Evolutionary conservation across 2,113 vertebrate genomes (phyloP).

Genomic region (Dipodomys ordii): DNA sequence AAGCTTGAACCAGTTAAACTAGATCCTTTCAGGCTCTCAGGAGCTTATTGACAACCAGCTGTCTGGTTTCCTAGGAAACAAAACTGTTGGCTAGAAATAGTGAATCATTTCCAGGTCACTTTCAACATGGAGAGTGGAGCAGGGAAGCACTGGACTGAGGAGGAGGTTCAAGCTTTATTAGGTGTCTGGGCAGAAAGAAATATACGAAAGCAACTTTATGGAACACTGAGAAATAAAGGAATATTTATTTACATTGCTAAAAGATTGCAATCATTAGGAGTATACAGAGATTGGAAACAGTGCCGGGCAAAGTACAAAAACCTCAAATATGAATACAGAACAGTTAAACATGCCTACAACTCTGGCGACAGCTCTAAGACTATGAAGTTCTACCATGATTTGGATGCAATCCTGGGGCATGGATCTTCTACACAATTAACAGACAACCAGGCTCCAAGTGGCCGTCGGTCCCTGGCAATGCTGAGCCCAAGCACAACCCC

Average conservation of each 20-base stretch:
- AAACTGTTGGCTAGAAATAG: slow-evolving; percentile 92
- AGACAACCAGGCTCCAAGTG: slow-evolving; percentile 86
- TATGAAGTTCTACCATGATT: slow-evolving; percentile 89
- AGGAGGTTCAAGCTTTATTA: slow-evolving; percentile 93
- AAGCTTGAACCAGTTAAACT: slow-evolving; percentile 96
- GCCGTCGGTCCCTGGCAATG: slow-evolving; percentile 82
- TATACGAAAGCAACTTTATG: slow-evolving; percentile 87
- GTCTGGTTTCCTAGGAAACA: slow-evolving; percentile 97
- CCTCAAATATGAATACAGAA: slow-evolving; percentile 93
- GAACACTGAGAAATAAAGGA: slow-evolving; percentile 91
- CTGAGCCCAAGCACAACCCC: slow-evolving; percentile 77
- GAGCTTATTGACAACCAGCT: slow-evolving; percentile 93
- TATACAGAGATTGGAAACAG: slow-evolving; percentile 93
- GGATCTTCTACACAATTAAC: slow-evolving; percentile 80
- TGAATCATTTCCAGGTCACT: slow-evolving; percentile 96
- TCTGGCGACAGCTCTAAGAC: slow-evolving; percentile 86
- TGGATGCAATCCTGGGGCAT: slow-evolving; percentile 87
- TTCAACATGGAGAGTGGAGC: slow-evolving; percentile 94
- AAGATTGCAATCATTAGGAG: slow-evolving; percentile 92
- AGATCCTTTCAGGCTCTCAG: slow-evolving; percentile 90
- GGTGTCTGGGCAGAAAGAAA: slow-evolving; percentile 94
- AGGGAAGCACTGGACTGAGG: slow-evolving; percentile 89
- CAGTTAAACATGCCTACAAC: slow-evolving; percentile 86
- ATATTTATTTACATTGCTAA: slow-evolving; percentile 94
- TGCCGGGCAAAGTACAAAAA: slow-evolving; percentile 93